These are phyloP conservation scores for Synanthedon vespiformis DNA, from an alignment of 2,888 invertebrate genomes.

Conservation along the genomic window DNA sequence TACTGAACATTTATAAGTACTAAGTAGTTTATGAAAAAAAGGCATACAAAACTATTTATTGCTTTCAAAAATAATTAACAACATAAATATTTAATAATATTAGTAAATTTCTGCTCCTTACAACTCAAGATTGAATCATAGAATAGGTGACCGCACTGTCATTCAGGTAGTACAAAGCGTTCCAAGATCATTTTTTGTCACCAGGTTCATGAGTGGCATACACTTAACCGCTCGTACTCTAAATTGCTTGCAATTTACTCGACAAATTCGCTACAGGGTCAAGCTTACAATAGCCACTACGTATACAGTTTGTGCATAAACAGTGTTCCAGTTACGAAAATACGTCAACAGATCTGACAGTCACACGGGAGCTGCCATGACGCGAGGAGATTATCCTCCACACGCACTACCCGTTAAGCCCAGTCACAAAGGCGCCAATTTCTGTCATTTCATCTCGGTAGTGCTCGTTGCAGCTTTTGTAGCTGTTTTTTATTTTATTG, in stretches of 20 bases:
- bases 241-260: constrained; percentile 21
- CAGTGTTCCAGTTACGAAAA: constrained; percentile 40
- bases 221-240: background rate
- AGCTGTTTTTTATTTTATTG: constrained; percentile 29
- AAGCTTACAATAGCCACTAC: constrained; percentile 32
- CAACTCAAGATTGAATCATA: too few species aligned
- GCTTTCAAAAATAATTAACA: too few species aligned
- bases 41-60: too few species aligned
- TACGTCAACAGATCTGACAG: constrained; percentile 23
- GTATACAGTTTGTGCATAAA: constrained; percentile 22
- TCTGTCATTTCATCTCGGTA: constrained; percentile 31
- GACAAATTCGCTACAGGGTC: constrained; percentile 31
- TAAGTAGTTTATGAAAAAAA: too few species aligned
- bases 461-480: constrained; percentile 22
- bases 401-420: constrained; percentile 35
- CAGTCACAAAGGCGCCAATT: constrained; percentile 32
- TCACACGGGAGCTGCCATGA: constrained; percentile 57
- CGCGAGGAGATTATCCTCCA: constrained; percentile 37
- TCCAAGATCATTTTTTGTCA: background rate
- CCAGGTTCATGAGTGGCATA: background rate
- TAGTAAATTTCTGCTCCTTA: too few species aligned
- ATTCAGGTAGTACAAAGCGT: too few species aligned
- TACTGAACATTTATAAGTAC: too few species aligned
- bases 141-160: too few species aligned
- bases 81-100: too few species aligned